Base-by-base conservation (phyloP, 2,888 invertebrate genomes). In the Cryptocheilus praepositus region DNA sequence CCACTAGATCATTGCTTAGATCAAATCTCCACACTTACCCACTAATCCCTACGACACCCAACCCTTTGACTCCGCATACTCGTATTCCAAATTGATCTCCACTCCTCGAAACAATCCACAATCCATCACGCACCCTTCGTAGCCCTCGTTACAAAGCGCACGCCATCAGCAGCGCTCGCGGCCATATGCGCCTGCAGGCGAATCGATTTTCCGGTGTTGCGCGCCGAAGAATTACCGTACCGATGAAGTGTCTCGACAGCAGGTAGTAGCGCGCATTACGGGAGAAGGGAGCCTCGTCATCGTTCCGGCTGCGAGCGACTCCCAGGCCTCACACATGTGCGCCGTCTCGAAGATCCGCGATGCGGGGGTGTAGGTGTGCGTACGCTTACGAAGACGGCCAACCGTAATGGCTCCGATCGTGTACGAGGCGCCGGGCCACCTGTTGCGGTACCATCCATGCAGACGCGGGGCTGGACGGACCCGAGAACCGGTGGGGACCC, bases 391-490 rank as follows among this genome's bases (percentile, higher is more conserved):
- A 60, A 62, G 56, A 51, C n/a, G 71, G 71, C 56, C 63, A 63
- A 36, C 61, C 69, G 78, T 71, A 74, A 77, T 74, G 70, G 73
- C 53, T 63, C 61, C 60, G 71, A 69, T 74, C 59, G 59, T 18
- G 67, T 70, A 67, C 72, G 66, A 73, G 73, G 74, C 73, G 80
- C 74, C 71, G 79, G 81, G 80, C 84, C 85, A 86, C 86, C 86
- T 86, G 86, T 86, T 85, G 84, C 83, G 69, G 71, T 25, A 5
- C 25, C 25, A 5, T 25, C 25, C 25, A 25, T 2, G 36, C 36
- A 36, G 79, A 82, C 79, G 82, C 82, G 78, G 70, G 71, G 65
- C 76, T 56, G 64, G 64, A 70, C 61, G 67, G 54, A 54, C 56
- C 19, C 56, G 13, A 53, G 58, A 53, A 16, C 2, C 22, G 53